phyloP scores from a whole-genome alignment of 2,888 invertebrate genomes.

The Osedax fenrisi region DNA sequence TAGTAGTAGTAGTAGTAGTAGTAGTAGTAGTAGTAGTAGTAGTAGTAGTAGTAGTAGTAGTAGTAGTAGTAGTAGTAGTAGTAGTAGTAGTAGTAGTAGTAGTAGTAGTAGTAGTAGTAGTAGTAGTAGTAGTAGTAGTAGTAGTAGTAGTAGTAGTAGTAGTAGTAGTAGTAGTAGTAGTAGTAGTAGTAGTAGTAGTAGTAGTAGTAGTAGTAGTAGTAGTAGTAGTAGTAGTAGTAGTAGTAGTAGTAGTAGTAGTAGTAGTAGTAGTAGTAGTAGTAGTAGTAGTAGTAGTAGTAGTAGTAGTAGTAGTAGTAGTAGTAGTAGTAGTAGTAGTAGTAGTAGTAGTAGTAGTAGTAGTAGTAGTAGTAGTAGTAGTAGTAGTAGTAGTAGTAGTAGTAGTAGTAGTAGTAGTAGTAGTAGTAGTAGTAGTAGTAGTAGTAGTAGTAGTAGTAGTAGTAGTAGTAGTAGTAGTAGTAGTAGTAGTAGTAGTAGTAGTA shows the following conservation, averaged over 20 bases:
- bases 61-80: constrained; percentile 17
- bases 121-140: constrained; percentile 20
- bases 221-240: constrained; percentile 16
- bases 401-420: not conserved
- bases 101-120: constrained; percentile 20
- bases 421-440: not conserved
- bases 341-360: not conserved
- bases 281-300: constrained; percentile 23
- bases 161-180: constrained; percentile 18
- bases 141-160: constrained; percentile 19
- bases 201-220: constrained; percentile 18
- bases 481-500: constrained; percentile 23
- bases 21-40: constrained; percentile 21
- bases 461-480: constrained; percentile 23
- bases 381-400: not conserved
- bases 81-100: constrained; percentile 21
- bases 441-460: constrained; percentile 24
- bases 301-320: constrained; percentile 19
- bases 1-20: not conserved
- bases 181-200: constrained; percentile 18
- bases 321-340: not conserved
- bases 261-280: constrained; percentile 25
- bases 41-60: constrained; percentile 25
- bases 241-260: constrained; percentile 24
- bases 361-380: not conserved